Evolutionary conservation across 2,113 vertebrate species (phyloP).

Genomic region (Tor tambroides): DNA sequence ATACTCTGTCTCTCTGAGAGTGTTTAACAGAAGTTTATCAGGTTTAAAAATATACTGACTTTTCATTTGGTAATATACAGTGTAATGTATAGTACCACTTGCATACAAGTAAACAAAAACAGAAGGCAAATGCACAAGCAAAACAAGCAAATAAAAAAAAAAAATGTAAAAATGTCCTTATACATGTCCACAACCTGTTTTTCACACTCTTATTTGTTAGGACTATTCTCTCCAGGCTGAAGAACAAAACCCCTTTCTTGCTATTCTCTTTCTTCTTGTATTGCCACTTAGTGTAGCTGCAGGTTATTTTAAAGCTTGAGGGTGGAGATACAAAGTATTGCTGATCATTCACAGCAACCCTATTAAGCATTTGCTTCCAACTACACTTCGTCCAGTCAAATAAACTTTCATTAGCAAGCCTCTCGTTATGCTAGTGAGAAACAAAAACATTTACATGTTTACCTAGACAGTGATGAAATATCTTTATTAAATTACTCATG

Average conservation of each 20-base stretch:
- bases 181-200: not conserved
- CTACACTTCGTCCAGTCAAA: conserved; percentile 49
- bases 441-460: not conserved
- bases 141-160: not conserved
- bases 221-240: conserved; percentile 21
- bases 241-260: conserved; percentile 39
- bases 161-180: not conserved
- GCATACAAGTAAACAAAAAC: too few relatives aligned
- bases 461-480: not conserved
- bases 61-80: too few relatives aligned
- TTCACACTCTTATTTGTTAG: conserved; percentile 42
- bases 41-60: not conserved
- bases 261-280: conserved; percentile 41
- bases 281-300: conserved; percentile 48
- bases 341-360: conserved; percentile 47
- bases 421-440: conserved; percentile 39
- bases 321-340: conserved; percentile 43
- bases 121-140: not conserved
- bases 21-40: not conserved
- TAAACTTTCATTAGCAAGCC: conserved; percentile 48
- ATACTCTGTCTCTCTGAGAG: too few relatives aligned
- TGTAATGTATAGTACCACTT: too few relatives aligned
- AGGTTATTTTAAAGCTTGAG: conserved; percentile 56
- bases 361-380: conserved; percentile 53
- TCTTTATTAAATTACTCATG: not conserved